Conservation (phyloP, 2,113 vertebrate genomes). For the Bombycilla garrulus region DNA sequence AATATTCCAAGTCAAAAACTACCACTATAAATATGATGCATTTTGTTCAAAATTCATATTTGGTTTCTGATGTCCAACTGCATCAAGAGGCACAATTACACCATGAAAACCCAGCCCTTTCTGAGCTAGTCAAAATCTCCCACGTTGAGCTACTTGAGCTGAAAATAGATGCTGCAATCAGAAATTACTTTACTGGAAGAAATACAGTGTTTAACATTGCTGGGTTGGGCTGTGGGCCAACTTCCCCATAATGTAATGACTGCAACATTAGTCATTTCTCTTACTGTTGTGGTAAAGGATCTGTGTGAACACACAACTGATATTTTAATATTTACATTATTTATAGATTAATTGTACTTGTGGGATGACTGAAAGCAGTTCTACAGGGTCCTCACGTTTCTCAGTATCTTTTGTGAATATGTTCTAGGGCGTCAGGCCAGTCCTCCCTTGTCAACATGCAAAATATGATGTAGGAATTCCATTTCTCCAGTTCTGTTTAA, state of each 20-base stretch:
- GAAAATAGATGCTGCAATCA: conserved; percentile 14
- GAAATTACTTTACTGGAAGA: conserved; percentile 6
- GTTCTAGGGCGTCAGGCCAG: not conserved
- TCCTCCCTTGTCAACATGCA: not conserved
- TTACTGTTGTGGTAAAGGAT: not conserved
- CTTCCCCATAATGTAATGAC: not conserved
- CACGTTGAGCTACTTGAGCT: not conserved
- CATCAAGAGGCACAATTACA: not conserved
- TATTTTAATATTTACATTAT: not conserved
- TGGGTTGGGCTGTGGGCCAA: conserved; percentile 2
- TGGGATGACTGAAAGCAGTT: not conserved
- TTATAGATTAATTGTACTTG: not conserved
- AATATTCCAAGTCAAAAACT: not conserved
- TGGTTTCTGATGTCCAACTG: not conserved
- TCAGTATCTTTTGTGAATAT: not conserved
- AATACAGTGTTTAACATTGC: not conserved
- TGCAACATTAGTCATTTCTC: not conserved
- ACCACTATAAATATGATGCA: not conserved
- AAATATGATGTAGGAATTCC: not conserved
- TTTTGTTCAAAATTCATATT: not conserved
- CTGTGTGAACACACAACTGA: not conserved
- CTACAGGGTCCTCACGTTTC: not conserved
- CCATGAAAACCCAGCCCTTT: not conserved
- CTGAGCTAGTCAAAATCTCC: not conserved
- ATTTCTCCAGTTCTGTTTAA: not conserved